phyloP scores from a whole-genome alignment of 1,140 invertebrate species.

The Papilio helenus region DNA sequence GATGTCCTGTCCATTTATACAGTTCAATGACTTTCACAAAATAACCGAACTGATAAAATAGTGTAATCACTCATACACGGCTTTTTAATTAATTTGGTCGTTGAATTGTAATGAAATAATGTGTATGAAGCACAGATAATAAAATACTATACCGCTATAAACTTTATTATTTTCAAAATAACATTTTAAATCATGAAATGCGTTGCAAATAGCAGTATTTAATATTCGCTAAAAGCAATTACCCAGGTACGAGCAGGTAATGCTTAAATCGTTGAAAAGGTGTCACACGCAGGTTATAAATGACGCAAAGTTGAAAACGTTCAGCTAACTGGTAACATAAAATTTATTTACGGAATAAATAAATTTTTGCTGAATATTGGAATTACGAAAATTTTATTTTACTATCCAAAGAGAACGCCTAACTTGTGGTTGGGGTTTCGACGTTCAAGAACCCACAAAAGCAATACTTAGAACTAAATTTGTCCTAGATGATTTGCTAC shows the following conservation, averaged over 20 bases:
- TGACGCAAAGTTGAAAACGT: constrained; percentile 20
- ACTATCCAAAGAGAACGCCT: neutral
- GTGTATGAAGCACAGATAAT: neutral
- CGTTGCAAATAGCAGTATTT: neutral
- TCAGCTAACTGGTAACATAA: neutral
- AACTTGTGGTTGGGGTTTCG: too few species aligned
- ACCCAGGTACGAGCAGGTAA: constrained; percentile 10
- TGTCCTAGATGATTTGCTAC: neutral
- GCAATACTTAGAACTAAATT: too few species aligned
- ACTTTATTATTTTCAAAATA: neutral
- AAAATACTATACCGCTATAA: too few species aligned
- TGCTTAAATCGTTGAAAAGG: constrained; percentile 21
- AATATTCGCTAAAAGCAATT: constrained; percentile 17
- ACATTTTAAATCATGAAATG: neutral
- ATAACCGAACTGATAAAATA: neutral
- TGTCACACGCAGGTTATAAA: constrained; percentile 9
- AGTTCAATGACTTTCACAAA: neutral
- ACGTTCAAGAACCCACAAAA: too few species aligned
- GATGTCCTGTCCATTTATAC: too few species aligned
- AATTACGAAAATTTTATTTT: neutral
- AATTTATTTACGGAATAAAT: constrained; percentile 7
- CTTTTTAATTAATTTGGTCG: neutral
- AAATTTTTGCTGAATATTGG: neutral
- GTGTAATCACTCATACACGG: neutral
- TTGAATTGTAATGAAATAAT: neutral